Percentiles rank a stretch among this genome's conserved stretches.
Evolutionary conservation across 2,888 invertebrate genomes (phyloP).

Genomic region (Stratiomys singularior): DNA sequence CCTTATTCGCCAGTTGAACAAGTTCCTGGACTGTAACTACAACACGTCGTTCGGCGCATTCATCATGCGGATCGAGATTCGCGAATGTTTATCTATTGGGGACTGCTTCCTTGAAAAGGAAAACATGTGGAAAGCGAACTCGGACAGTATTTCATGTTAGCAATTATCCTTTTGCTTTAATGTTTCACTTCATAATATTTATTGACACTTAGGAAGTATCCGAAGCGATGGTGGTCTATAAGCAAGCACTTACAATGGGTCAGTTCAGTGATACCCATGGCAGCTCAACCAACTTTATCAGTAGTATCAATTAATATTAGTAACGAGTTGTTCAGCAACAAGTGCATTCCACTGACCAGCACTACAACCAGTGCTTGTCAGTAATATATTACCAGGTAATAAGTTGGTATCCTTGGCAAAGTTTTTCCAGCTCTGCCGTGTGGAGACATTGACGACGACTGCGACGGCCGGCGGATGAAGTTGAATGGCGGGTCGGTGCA

Average conservation of each 20-base stretch:
- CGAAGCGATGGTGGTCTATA: conserved; percentile 31
- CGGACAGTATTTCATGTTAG: conserved; percentile 25
- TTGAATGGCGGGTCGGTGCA: conserved; percentile 31
- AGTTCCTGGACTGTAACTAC: not conserved
- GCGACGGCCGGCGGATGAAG: conserved; percentile 1
- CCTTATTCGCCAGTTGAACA: not conserved
- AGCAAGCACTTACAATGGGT: conserved; percentile 3
- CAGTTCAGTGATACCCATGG: conserved; percentile 32
- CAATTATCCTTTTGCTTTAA: conserved; percentile 39
- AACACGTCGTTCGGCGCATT: not conserved
- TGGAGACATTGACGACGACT: conserved; percentile 23
- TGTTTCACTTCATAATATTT: conserved; percentile 35
- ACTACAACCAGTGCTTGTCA: conserved; percentile 47
- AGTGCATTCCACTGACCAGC: conserved; percentile 48
- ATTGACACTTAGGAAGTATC: conserved; percentile 16
- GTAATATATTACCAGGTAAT: conserved; percentile 49
- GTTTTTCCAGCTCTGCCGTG: conserved; percentile 31
- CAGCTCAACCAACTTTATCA: conserved; percentile 22
- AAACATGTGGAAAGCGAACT: conserved; percentile 12
- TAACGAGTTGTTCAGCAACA: conserved; percentile 45
- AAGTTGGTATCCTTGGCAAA: conserved; percentile 52
- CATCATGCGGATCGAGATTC: conserved; percentile 17
- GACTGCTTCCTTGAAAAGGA: not conserved
- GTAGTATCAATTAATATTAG: conserved; percentile 46
- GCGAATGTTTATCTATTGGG: not conserved